Evolutionary conservation across 2,888 invertebrate genomes (phyloP), one percentile per base, ranked within the genome.

Genomic region (Melipona beecheii): DNA sequence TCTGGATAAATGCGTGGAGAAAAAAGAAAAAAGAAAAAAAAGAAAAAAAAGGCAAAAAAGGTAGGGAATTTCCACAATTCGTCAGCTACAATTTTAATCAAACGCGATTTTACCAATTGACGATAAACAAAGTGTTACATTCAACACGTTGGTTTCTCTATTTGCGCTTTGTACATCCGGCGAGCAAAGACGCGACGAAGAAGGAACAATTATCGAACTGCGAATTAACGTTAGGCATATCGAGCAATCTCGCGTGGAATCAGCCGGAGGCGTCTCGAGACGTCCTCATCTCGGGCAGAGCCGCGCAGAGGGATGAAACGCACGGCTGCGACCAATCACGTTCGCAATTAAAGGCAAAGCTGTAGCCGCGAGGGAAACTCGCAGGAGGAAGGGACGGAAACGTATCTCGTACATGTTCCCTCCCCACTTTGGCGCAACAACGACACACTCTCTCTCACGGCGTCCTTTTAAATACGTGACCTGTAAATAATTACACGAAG

Each of bases 391-490:
- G 73, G 81, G 74, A 83, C 78, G 78, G 84, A 87, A 86, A 86
- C 83, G 86, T 87, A 90, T 90, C 88, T 75, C 86, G 82, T 86
- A 74, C 79, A 84, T 79, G 80, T 65, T 76, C 77, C 84, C 82
- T 62, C 75, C 75, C 84, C 82, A 27, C 85, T 81, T 87, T 84
- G 81, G 82, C 80, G 84, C 78, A 84, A 79, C 84, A 84, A 71
- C 85, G 89, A 77, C 81, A 73, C 81, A 73, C 78, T 78, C 86
- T 83, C 88, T 70, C 79, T 27, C 49, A 31, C 31, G 68, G 77
- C 86, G 84, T 86, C 91, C 90, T 91, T 92, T 92, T 89, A 91
- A 92, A 92, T 91, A 92, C 92, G 91, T 91, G 92, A 93, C 90
- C 91, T 87, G 91, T 90, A 90, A 93, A 92, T 93, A 92, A 93